A percentile compares a stretch with the other conserved stretches of the same genome.
These are phyloP conservation scores for Chascanopsetta lugubris DNA, from an alignment of 2,113 vertebrate genomes.

Conservation along the genomic window DNA sequence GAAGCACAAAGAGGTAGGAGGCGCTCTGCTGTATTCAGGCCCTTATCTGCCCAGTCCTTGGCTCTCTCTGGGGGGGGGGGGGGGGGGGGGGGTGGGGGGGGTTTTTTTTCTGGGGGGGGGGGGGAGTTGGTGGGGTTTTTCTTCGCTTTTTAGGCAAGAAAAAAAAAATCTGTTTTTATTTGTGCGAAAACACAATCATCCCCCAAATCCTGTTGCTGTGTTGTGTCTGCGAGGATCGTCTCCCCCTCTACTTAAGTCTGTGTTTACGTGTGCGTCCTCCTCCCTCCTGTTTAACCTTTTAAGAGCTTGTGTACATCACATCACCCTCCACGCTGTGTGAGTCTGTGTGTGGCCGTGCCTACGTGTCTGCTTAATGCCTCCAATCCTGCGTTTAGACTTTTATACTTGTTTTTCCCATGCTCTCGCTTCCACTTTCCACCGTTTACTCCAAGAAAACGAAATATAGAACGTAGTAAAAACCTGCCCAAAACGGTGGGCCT, in stretches of 20 bases:
- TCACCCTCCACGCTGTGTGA: constrained; percentile 12
- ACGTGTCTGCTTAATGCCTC: constrained; percentile 21
- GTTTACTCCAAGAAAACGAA: constrained; percentile 30
- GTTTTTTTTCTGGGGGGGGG: no score
- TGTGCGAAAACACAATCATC: constrained; percentile 47
- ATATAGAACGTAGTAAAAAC: not conserved
- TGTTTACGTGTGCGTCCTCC: constrained; percentile 57
- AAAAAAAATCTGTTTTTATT: constrained; percentile 44
- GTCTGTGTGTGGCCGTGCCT: not conserved
- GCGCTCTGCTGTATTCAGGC: constrained; percentile 61
- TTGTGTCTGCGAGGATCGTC: constrained; percentile 51
- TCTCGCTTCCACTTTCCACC: constrained; percentile 1
- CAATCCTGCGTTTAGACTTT: constrained; percentile 27
- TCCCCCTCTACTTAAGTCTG: constrained; percentile 57
- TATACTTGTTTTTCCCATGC: not conserved
- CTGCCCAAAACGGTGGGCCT: constrained; percentile 19
- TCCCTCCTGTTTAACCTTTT: constrained; percentile 65
- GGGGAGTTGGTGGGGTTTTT: no score
- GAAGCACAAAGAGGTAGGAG: constrained; percentile 90
- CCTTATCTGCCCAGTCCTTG: constrained; percentile 27
- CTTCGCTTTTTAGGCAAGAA: no score
- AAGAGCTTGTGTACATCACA: constrained; percentile 74
- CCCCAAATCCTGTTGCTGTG: constrained; percentile 49
- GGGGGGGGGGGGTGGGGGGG: no score
- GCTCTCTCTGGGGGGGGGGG: no score